Percentiles rank a stretch among this genome's conserved stretches.
Conservation (phyloP, 23 tunicate genomes). For the Corella eumyota region DNA sequence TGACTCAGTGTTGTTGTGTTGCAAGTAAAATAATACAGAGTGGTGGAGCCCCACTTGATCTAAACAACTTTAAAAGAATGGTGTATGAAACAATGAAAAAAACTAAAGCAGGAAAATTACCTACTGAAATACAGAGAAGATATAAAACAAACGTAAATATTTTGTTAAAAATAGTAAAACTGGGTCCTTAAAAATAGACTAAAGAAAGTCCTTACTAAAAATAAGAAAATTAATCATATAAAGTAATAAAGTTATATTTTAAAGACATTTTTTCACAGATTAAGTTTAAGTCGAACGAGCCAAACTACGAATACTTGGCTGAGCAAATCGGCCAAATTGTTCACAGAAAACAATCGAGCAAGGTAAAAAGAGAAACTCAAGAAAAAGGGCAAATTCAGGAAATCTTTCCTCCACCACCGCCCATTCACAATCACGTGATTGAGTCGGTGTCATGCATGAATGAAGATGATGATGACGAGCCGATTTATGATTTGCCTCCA, state of each 20-base stretch:
- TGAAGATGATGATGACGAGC: conserved; percentile 18
- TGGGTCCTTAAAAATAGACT: too few species aligned
- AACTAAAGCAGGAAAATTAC: conserved; percentile 24
- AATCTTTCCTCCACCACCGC: too few species aligned
- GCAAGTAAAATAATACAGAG: conserved; percentile 38
- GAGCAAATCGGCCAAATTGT: conserved; percentile 18
- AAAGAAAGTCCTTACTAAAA: too few species aligned
- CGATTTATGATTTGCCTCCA: conserved; percentile 59
- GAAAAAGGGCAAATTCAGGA: too few species aligned
- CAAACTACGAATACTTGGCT: conserved; percentile 14
- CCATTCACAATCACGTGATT: too few species aligned
- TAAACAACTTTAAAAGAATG: conserved; percentile 47
- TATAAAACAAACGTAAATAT: conserved; percentile 41
- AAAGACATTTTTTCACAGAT: not conserved
- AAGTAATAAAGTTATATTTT: too few species aligned
- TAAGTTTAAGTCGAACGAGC: conserved; percentile 7
- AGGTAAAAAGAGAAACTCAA: conserved; percentile 1
- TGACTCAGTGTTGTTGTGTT: conserved; percentile 46
- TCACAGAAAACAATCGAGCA: not conserved
- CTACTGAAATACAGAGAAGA: conserved; percentile 17
- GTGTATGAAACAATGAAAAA: conserved; percentile 45
- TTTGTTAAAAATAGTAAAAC: not conserved
- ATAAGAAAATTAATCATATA: too few species aligned
- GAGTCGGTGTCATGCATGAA: too few species aligned
- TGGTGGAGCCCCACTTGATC: conserved; percentile 57